Percentiles rank a stretch among this genome's conserved stretches.
Evolutionary conservation across 2,113 vertebrate genomes (phyloP).

Genomic region (Siniperca knerii): DNA sequence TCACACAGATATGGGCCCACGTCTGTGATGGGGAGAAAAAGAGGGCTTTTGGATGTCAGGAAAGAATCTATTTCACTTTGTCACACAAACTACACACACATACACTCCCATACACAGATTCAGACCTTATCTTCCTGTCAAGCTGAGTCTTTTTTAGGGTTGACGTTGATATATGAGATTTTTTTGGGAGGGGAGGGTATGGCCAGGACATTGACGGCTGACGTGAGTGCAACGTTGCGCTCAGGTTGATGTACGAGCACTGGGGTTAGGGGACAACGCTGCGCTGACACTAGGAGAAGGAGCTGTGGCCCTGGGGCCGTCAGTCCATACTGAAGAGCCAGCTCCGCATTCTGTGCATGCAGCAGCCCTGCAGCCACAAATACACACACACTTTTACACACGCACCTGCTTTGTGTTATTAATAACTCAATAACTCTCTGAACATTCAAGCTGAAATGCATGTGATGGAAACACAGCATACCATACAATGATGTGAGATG

Average conservation of each 20-base stretch:
- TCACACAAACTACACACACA: slow-evolving; percentile 60
- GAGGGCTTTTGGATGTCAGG: slow-evolving; percentile 67
- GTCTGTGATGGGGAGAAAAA: slow-evolving; percentile 70
- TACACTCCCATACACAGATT: slow-evolving; percentile 62
- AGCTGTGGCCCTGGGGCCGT: slow-evolving; percentile 67
- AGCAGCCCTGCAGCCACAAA: slow-evolving; percentile 46
- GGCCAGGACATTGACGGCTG: slow-evolving; percentile 69
- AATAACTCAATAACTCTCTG: slow-evolving; percentile 59
- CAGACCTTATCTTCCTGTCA: slow-evolving; percentile 78
- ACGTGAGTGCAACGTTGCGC: slow-evolving; percentile 61
- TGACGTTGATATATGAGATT: slow-evolving; percentile 84
- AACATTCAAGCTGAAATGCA: slow-evolving; percentile 16
- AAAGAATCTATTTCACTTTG: slow-evolving; percentile 77
- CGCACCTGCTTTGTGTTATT: slow-evolving; percentile 64
- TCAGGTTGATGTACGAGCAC: slow-evolving; percentile 80
- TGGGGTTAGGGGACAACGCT: slow-evolving; percentile 76
- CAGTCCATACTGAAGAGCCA: slow-evolving; percentile 63
- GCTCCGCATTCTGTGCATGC: slow-evolving; percentile 58
- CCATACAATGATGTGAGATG: not conserved
- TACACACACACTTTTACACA: not conserved
- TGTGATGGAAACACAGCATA: not conserved
- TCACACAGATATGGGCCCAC: slow-evolving; percentile 66
- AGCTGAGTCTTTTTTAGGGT: slow-evolving; percentile 66
- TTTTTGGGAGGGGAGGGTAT: slow-evolving; percentile 16
- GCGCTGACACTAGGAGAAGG: slow-evolving; percentile 74